Evolutionary conservation across 2,113 vertebrate genomes (phyloP).

Genomic region (Syngnathus typhle): DNA sequence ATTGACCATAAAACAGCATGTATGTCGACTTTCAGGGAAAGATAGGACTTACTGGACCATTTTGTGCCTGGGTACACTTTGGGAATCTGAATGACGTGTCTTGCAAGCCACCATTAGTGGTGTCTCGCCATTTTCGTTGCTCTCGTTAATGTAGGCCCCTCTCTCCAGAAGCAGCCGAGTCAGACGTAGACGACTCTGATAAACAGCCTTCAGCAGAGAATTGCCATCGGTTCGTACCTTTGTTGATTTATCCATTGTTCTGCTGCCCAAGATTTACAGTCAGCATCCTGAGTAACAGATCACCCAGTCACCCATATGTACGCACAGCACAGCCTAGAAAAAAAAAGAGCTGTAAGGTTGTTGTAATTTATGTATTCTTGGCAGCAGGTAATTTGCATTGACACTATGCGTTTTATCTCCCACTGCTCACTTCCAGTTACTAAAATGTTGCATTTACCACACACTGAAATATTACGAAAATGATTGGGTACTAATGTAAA

Average conservation of each 20-base stretch:
- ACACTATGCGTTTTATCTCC: neutral
- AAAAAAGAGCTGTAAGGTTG: neutral
- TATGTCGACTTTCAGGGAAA: neutral
- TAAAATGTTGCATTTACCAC: neutral
- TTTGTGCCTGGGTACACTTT: conserved; percentile 82
- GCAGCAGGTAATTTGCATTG: neutral
- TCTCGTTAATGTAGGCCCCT: conserved; percentile 65
- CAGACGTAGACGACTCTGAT: conserved; percentile 81
- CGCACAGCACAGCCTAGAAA: neutral
- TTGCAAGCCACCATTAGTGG: conserved; percentile 87
- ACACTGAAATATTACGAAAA: too few relatives aligned
- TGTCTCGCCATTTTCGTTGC: conserved; percentile 85
- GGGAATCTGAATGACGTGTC: conserved; percentile 75
- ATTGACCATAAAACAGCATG: neutral
- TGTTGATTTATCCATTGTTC: conserved; percentile 60
- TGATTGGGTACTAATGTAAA: too few relatives aligned
- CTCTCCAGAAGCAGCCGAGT: conserved; percentile 85
- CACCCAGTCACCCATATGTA: neutral
- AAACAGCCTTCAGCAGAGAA: conserved; percentile 84
- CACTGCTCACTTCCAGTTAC: neutral
- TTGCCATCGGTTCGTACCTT: conserved; percentile 78
- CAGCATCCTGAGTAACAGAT: conserved; percentile 2
- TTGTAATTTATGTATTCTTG: neutral
- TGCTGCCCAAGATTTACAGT: neutral
- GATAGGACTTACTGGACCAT: conserved; percentile 74